These are phyloP conservation scores for Porites cylindrica DNA, from an alignment of 92 coral and sea anemone genomes.

Conservation along the genomic window DNA sequence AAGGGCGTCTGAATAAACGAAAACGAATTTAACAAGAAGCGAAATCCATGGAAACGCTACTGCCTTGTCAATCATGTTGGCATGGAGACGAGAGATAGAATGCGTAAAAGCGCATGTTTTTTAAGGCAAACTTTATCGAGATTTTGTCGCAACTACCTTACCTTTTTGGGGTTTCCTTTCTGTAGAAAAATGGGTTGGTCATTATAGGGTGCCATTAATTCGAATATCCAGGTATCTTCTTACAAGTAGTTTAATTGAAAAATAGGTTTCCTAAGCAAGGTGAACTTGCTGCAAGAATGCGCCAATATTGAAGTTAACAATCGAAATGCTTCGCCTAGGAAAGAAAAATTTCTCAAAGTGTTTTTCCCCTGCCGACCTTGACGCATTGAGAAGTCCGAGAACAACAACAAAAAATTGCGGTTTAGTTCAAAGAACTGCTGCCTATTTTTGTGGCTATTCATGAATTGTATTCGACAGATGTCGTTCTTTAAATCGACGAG, in stretches of 20 bases:
- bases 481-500: neutral
- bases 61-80: slow-evolving; percentile 37
- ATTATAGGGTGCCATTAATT: neutral
- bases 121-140: neutral
- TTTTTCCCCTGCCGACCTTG: neutral
- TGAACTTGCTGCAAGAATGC: slow-evolving; percentile 27
- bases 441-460: neutral
- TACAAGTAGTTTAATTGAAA: neutral
- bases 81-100: slow-evolving; percentile 3
- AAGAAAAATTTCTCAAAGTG: neutral
- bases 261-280: slow-evolving; percentile 16
- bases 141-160: neutral
- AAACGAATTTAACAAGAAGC: neutral
- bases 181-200: neutral
- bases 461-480: neutral
- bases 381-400: neutral
- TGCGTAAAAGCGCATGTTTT: neutral
- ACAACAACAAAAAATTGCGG: neutral
- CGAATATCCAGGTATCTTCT: neutral
- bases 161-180: neutral
- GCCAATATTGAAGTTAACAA: neutral
- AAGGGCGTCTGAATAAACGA: slow-evolving; percentile 42
- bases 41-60: slow-evolving; percentile 21
- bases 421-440: neutral
- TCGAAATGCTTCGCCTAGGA: neutral